Evolutionary conservation across 1,140 invertebrate genomes (phyloP).

Genomic region (Subanguina moxae): DNA sequence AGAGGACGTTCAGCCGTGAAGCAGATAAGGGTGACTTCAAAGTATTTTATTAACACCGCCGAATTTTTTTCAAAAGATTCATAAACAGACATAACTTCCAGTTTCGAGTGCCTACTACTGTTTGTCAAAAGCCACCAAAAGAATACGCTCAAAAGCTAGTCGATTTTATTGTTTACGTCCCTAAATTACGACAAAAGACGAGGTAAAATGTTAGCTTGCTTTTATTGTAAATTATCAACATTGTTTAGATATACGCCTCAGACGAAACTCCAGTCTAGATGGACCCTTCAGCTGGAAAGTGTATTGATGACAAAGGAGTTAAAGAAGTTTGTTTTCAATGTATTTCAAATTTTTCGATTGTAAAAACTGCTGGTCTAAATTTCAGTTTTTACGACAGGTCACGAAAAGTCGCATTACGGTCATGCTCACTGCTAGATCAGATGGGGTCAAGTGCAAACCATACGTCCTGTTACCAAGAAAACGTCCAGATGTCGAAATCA

Average conservation of each 20-base stretch:
- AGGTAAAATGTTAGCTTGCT: not conserved
- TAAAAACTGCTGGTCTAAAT: conserved; percentile 13
- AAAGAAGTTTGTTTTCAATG: conserved; percentile 7
- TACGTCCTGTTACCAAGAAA: conserved; percentile 6
- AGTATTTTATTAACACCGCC: too few relatives aligned
- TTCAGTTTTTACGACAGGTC: not conserved
- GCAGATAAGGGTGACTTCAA: too few relatives aligned
- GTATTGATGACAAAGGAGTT: too few relatives aligned
- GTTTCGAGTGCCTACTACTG: not conserved
- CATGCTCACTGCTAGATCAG: not conserved
- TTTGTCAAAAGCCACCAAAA: conserved; percentile 6
- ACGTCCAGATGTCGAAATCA: not conserved
- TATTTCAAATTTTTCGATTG: not conserved
- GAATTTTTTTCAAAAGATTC: not conserved
- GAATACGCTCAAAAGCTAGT: not conserved
- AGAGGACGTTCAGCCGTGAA: too few relatives aligned
- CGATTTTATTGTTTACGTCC: not conserved
- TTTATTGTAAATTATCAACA: too few relatives aligned
- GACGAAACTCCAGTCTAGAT: conserved; percentile 13
- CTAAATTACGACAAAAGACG: not conserved
- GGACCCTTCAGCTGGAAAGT: conserved; percentile 6
- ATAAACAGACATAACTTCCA: not conserved
- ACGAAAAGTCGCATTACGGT: conserved; percentile 19
- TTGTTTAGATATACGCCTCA: too few relatives aligned
- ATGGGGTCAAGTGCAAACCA: not conserved